These are phyloP conservation scores for Zonitis immaculata DNA, from an alignment of 2,888 invertebrate genomes.

Conservation along the genomic window DNA sequence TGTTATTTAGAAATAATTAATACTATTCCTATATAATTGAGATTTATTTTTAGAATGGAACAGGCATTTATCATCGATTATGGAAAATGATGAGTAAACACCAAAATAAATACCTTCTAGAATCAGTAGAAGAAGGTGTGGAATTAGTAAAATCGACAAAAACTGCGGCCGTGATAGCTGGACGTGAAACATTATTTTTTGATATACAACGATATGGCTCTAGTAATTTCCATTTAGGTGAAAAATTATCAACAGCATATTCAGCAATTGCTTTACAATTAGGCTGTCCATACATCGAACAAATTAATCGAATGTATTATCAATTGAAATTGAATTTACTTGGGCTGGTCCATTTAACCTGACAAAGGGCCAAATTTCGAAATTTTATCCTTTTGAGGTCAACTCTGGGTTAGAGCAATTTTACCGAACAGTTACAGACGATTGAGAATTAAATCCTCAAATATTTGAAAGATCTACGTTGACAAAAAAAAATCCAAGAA, in stretches of 20 bases:
- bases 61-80: constrained; percentile 66
- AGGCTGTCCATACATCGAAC: constrained; percentile 70
- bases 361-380: no score
- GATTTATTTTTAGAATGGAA: constrained; percentile 67
- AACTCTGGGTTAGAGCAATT: no score
- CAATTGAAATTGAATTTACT: no score
- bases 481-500: no score
- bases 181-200: constrained; percentile 69
- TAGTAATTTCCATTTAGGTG: constrained; percentile 67
- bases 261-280: constrained; percentile 73
- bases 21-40: no score
- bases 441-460: no score
- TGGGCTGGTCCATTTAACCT: no score
- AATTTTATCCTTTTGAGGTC: no score
- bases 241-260: constrained; percentile 71
- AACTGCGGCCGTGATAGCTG: constrained; percentile 64
- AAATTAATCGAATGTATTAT: constrained; percentile 65
- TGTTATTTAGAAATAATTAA: background rate
- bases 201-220: constrained; percentile 70
- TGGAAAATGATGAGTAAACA: constrained; percentile 61
- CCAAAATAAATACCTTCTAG: constrained; percentile 53
- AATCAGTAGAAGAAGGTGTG: constrained; percentile 68
- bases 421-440: no score
- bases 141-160: constrained; percentile 58
- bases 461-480: no score